These are phyloP conservation scores for Lucinisca nassula DNA, from an alignment of 2,888 invertebrate species.

Conservation along the genomic window DNA sequence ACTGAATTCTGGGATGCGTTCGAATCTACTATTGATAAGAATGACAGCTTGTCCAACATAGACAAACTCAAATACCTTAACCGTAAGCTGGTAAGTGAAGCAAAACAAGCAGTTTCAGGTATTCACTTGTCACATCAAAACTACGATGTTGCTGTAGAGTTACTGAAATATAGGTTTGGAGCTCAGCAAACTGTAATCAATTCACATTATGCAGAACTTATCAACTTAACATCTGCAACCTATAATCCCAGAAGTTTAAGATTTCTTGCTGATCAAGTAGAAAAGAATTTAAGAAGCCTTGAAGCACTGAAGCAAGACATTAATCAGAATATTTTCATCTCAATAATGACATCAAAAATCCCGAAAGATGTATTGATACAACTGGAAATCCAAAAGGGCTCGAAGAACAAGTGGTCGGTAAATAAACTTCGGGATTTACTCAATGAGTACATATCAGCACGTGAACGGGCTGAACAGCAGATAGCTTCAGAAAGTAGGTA, in stretches of 20 bases:
- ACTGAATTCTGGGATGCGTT: not conserved
- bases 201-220: slow-evolving; percentile 10
- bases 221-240: not conserved
- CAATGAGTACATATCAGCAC: not conserved
- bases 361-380: not conserved
- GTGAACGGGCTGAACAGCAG: not conserved
- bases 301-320: slow-evolving; percentile 15
- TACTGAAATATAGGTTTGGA: not conserved
- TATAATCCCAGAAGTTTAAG: not conserved
- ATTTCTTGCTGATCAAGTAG: not conserved
- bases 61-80: not conserved
- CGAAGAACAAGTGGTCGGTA: not conserved
- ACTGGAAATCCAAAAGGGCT: slow-evolving; percentile 26
- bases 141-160: not conserved
- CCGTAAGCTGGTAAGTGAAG: not conserved
- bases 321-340: slow-evolving; percentile 11
- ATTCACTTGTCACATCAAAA: not conserved
- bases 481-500: not conserved
- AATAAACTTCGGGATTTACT: not conserved
- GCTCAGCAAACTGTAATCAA: not conserved
- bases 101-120: not conserved
- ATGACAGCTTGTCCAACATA: not conserved
- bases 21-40: not conserved
- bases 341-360: not conserved
- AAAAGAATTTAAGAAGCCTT: slow-evolving; percentile 2